Evolutionary conservation across 2,797 vertebrate genomes (phyloP).

Genomic region (Potorous gilbertii): DNA sequence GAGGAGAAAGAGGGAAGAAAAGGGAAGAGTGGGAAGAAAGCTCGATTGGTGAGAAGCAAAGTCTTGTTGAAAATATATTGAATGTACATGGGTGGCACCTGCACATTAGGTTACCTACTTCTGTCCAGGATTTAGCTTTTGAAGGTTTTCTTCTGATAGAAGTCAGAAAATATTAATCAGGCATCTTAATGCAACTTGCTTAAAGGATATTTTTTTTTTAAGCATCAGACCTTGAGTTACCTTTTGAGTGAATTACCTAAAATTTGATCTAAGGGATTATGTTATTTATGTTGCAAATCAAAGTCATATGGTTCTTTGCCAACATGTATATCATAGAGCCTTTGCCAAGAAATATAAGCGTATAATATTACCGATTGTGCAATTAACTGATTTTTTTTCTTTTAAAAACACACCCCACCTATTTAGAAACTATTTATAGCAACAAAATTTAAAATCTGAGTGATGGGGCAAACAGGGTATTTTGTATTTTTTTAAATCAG

Average conservation of each 20-base stretch:
- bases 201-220: background rate
- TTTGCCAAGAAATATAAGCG: constrained; percentile 54
- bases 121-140: background rate
- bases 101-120: background rate
- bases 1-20: background rate
- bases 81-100: background rate
- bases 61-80: background rate
- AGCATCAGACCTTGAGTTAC: background rate
- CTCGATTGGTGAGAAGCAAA: background rate
- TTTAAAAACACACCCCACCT: constrained; percentile 40
- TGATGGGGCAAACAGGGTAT: background rate
- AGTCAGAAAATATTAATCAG: constrained; percentile 54
- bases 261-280: constrained; percentile 51
- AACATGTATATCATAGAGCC: constrained; percentile 39
- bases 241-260: constrained; percentile 49
- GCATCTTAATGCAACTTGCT: constrained; percentile 42
- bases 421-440: constrained; percentile 30
- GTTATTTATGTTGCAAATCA: constrained; percentile 62
- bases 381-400: constrained; percentile 59
- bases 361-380: constrained; percentile 53
- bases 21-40: background rate
- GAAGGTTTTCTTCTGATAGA: constrained; percentile 22
- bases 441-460: constrained; percentile 27
- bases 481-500: background rate
- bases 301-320: constrained; percentile 53